These are phyloP conservation scores for Piscicola geometra DNA, from an alignment of 2,888 invertebrate species.

Conservation along the genomic window DNA sequence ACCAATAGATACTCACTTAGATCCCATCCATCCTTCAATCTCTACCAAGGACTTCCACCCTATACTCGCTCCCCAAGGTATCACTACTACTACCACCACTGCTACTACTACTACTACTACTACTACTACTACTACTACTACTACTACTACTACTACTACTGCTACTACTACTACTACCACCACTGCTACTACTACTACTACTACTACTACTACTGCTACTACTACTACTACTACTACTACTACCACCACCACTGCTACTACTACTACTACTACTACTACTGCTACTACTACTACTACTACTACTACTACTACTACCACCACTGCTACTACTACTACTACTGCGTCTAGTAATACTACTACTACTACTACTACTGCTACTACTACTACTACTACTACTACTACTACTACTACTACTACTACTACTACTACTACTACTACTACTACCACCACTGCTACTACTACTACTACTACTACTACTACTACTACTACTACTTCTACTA, in stretches of 20 bases:
- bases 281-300: conserved; percentile 9
- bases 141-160: neutral
- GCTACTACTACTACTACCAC: neutral
- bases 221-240: conserved; percentile 5
- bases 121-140: neutral
- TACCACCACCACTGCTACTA: conserved; percentile 9
- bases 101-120: neutral
- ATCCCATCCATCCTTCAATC: no score
- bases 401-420: conserved; percentile 9
- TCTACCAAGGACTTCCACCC: no score
- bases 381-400: conserved; percentile 6
- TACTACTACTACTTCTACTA: neutral
- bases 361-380: conserved; percentile 9
- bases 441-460: neutral
- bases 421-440: neutral
- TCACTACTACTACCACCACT: neutral
- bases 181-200: no score
- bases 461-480: conserved; percentile 2
- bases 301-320: conserved; percentile 9
- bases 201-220: no score
- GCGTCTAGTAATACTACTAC: no score
- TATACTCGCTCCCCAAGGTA: neutral
- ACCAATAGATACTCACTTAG: neutral
- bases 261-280: conserved; percentile 2
- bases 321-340: conserved; percentile 5